Evolutionary conservation across 1,140 invertebrate species (phyloP), one percentile per base, ranked within the genome.

Genomic region (Cephus cinctus): DNA sequence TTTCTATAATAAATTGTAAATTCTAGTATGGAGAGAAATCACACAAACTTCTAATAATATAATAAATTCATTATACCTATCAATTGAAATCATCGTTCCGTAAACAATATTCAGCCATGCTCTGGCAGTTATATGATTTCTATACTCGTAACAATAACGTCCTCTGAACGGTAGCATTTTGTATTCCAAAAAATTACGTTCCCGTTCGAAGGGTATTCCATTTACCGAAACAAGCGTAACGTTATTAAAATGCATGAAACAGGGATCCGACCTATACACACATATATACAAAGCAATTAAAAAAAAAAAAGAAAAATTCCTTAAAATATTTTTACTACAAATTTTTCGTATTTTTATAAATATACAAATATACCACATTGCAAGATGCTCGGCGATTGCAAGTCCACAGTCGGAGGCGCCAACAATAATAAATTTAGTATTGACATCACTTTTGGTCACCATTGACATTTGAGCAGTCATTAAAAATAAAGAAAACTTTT

Each of bases 351-450:
- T n/a, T n/a, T n/a, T n/a, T n/a, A n/a, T n/a, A n/a, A n/a, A n/a
- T n/a, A n/a, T n/a, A n/a, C n/a, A 34, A 18, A 54, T 60, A 56
- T 71, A 86, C 81, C 81, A 82, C 54, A 83, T 80, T 27, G 86
- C 65, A 3, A 90, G 67, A 14, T 79, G 72, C 60, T 89, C 86
- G 9, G 88, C 42, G 59, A 89, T 87, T 3, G 85, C 71, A 2
- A 89, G 65, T 1, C 83, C 85, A 5, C 84, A 84, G 32, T 84
- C 78, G 34, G 87, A 88, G 9, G 84, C 85, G 1, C 88, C 88
- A 0, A 90, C 81, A 4, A 90, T 80, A 1, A 90, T 85, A 40
- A 92, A 85, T 50, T 81, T 81, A 5, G 76, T 65, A 47, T 84
- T 84, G n/a, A 84, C 67, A 25, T 73, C 66, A 0, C 73, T 57